phyloP scores from a whole-genome alignment of 64 coral and sea anemone species.

The Hydrozoanthus tunicans region DNA sequence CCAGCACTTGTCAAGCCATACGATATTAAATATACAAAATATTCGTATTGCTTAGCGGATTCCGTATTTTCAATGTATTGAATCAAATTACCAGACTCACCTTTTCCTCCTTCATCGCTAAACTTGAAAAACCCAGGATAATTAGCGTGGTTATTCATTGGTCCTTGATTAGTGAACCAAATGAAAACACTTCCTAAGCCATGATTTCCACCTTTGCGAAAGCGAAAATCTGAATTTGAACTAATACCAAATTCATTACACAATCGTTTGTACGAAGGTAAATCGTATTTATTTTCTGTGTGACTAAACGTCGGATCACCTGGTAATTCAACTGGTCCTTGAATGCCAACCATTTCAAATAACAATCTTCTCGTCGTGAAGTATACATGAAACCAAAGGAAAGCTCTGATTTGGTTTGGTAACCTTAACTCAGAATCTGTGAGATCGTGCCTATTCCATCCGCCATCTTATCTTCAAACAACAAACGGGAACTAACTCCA shows the following conservation, averaged over 20 bases:
- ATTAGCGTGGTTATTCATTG: not conserved
- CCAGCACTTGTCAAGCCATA: not conserved
- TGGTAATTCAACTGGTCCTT: not conserved
- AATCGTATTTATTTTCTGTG: not conserved
- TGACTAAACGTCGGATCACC: not conserved
- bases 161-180: not conserved
- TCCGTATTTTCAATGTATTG: not conserved
- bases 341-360: not conserved
- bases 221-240: conserved; percentile 5
- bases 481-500: not conserved
- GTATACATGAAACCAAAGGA: not conserved
- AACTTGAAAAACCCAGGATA: not conserved
- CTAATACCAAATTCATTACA: not conserved
- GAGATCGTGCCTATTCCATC: not conserved
- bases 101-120: conserved; percentile 16
- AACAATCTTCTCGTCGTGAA: not conserved
- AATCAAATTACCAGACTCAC: not conserved
- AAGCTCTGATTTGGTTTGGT: not conserved
- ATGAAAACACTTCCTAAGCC: not conserved
- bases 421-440: not conserved
- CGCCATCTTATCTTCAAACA: not conserved
- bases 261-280: not conserved
- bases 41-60: not conserved
- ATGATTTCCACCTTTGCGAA: not conserved
- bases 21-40: not conserved